Base-by-base conservation (phyloP, 2,888 invertebrate species). In the Biston betularia region DNA sequence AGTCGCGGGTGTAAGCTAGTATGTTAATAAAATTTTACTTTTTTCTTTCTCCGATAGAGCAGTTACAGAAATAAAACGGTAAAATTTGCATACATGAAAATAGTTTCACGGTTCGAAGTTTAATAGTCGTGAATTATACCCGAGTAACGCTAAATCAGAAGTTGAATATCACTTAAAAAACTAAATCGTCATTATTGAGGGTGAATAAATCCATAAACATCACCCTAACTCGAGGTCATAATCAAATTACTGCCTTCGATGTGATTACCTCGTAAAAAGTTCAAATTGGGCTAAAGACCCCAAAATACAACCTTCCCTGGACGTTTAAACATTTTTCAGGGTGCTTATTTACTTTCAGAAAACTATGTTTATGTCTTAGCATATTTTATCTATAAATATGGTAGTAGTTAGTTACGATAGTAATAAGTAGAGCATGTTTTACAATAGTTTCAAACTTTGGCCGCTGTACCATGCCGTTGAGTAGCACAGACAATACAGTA, bases 161-260 rank as follows among this genome's bases (percentile, higher is more conserved):
- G 24, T 12, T n/a, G 12, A 42, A 50, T 42, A 58, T 58, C 12
- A 33, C 14, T 58, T 38, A 35, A 35, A 46, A 35, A 57, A 57
- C 48, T 15, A 12, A 49, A 35, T 11, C 24, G 6, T 42, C 38
- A 35, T 49, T 58, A 58, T 42, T 35, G 12, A 6, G 42, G 58
- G 58, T 58, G 58, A 58, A 58, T 49, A 49, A 33, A 33, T n/a
- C 58, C 48, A 58, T 58, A 58, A 58, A 58, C 15, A 24, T 38
- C 9, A 35, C 46, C 48, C 33, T 12, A 58, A 48, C 46, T 24
- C 6, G 9, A 24, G 14, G 58, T 24, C 24, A 24, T 58, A 49
- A 49, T 57, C 57, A 48, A 38, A 58, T 40, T 33, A 33, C 33
- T 48, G n/a, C 57, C 35, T 11, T n/a, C 40, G 6, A 49, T 58